Base-by-base conservation (phyloP, 2,113 vertebrate genomes). In the Heptranchias perlo region DNA sequence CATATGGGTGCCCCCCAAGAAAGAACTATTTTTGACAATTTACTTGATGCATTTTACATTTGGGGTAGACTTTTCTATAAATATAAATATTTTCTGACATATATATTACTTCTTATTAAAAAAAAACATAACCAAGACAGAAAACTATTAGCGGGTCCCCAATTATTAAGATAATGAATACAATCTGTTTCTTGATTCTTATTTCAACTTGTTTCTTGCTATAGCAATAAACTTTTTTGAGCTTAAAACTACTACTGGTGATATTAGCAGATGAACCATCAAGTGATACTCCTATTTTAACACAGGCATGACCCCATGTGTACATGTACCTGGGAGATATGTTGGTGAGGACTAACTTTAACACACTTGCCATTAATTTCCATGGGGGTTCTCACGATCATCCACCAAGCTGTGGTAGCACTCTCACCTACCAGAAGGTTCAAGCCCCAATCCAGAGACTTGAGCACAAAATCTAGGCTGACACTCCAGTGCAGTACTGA, bases 111-210 rank as follows among this genome's bases (percentile, higher is more conserved):
- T 87, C 49, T 47, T 87, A 44, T 25, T 52, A 28, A 11, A 52
- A 82, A 16, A 82, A 82, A 52, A 5, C 78, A 44, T 28, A 87
- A 52, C 47, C 2, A 52, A 47, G 47, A 87, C 47, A 82, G 78
- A 39, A 87, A 87, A 52, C 49, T 87, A 52, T 87, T 52, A 82
- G 78, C n/a, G 39, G 23, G 78, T 82, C 78, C 78, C 47, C 78
- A 82, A 82, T 82, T 82, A 82, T 82, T 82, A 82, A 82, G 78
- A 47, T 47, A 82, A 82, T 47, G 78, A 82, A 82, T n/a, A 82
- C 39, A 82, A 82, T 82, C 78, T 47, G 78, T 18, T 47, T 47
- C 78, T 82, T 82, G 78, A 82, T n/a, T 82, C n/a, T 82, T n/a
- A n/a, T n/a, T n/a, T n/a, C n/a, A n/a, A n/a, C n/a, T n/a, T 18